Conservation (phyloP, 2,113 vertebrate genomes). For the Forbesichthys papilliferus region DNA sequence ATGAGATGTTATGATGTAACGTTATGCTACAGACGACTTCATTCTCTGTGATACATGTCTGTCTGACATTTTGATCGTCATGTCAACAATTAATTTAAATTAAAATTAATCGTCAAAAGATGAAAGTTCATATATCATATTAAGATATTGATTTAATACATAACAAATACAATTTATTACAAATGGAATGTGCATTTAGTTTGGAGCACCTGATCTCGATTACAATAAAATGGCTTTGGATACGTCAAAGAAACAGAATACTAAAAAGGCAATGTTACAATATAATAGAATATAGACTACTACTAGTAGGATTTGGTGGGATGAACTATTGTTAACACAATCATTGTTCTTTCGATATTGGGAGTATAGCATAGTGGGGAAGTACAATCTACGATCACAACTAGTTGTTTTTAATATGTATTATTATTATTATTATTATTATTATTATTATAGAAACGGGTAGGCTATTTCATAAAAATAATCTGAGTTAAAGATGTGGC, state of each 20-base stretch:
- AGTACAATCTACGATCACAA: no score
- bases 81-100: not conserved
- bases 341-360: not conserved
- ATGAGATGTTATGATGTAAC: not conserved
- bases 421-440: slow-evolving; percentile 34
- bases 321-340: not conserved
- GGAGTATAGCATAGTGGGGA: not conserved
- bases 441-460: slow-evolving; percentile 12
- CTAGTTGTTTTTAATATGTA: no score
- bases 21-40: not conserved
- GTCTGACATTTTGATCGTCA: no score
- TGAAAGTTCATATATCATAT: no score
- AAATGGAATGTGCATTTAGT: not conserved
- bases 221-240: slow-evolving; percentile 5
- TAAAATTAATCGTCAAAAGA: slow-evolving; percentile 8
- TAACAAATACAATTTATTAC: no score
- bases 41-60: not conserved
- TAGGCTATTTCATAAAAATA: no score
- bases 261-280: no score
- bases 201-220: slow-evolving; percentile 29
- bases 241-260: no score
- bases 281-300: no score
- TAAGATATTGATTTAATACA: no score
- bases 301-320: no score
- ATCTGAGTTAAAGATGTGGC: not conserved